These are phyloP conservation scores for Dicaeum eximium DNA, from an alignment of 2,113 vertebrate genomes.

Conservation along the genomic window DNA sequence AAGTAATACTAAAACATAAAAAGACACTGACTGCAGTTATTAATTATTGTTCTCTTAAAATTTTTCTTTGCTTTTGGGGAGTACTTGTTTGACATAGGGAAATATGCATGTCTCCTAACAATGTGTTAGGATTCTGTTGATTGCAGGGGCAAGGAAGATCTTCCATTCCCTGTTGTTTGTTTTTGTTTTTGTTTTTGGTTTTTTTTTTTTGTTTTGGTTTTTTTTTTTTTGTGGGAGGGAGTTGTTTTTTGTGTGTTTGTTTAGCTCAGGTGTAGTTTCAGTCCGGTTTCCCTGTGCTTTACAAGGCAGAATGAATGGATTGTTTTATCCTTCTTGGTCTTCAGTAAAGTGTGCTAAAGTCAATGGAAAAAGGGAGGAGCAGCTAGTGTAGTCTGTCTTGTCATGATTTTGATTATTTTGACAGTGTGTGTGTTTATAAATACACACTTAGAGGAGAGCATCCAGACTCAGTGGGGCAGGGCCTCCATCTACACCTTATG, in stretches of 20 bases:
- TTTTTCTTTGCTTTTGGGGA: not conserved
- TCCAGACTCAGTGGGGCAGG: not conserved
- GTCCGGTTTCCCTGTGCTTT: not conserved
- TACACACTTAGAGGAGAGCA: not conserved
- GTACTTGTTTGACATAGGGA: not conserved
- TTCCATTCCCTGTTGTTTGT: not conserved
- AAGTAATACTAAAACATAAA: not conserved
- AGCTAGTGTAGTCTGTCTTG: not conserved
- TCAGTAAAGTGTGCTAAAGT: not conserved
- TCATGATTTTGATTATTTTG: not conserved
- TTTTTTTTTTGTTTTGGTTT: not conserved
- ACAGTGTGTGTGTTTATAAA: not conserved
- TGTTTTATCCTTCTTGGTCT: not conserved
- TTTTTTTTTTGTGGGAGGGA: not conserved
- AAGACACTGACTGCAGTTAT: not conserved
- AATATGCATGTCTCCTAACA: not conserved
- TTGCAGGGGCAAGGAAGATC: not conserved
- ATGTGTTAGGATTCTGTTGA: not conserved
- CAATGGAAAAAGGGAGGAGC: not conserved
- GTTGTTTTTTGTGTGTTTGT: not conserved
- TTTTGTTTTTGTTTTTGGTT: too few species aligned
- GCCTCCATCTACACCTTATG: not conserved
- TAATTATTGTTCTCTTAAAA: not conserved
- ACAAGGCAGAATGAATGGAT: not conserved
- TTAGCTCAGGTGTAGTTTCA: not conserved